Base-by-base conservation (phyloP, 1,140 invertebrate genomes). In the Panulirus ornatus region DNA sequence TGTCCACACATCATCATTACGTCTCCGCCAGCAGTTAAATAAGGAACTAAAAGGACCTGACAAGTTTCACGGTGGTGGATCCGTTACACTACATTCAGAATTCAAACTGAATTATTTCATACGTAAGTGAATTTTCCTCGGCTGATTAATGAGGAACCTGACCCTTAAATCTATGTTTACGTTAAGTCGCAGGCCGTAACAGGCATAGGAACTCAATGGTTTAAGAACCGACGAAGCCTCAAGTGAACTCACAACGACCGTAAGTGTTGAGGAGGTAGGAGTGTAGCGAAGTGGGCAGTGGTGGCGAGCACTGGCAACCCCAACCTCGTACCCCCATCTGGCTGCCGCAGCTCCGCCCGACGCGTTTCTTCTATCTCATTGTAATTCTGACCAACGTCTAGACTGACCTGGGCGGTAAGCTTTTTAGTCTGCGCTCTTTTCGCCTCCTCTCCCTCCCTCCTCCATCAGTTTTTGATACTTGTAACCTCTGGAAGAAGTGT, bases 371-470 rank as follows among this genome's bases (percentile, higher is more conserved):
- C 84, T 83, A 87, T 87, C 90, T 91, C 90, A 91, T 91, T 91
- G 90, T 91, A 91, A 91, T 91, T 91, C 90, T 87, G 85, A 88
- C 90, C 90, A 91, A 88, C 90, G 85, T 91, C 84, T 88, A 85
- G 79, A 91, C 84, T 91, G 90, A 88, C 90, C 90, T 84, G 84
- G 79, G 90, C 84, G 90, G 90, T 88, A 88, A 87, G 90, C 90
- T 87, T 91, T 91, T 91, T 91, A 87, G 84, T 76, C 88, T 79
- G 81, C 83, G 71, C 82, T 78, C 71, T 79, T 84, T 84, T 84
- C 82, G 51, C 73, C 88, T 90, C 81, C 88, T 90, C 82, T 66
- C 66, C 34, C 73, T 40, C 42, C 38, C 54, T 76, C 82, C 22
- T 76, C 63, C 42, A 76, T 78, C 79, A 75, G 70, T 76, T 63